phyloP scores from a whole-genome alignment of 2,888 invertebrate species.

The Netelia inedita region DNA sequence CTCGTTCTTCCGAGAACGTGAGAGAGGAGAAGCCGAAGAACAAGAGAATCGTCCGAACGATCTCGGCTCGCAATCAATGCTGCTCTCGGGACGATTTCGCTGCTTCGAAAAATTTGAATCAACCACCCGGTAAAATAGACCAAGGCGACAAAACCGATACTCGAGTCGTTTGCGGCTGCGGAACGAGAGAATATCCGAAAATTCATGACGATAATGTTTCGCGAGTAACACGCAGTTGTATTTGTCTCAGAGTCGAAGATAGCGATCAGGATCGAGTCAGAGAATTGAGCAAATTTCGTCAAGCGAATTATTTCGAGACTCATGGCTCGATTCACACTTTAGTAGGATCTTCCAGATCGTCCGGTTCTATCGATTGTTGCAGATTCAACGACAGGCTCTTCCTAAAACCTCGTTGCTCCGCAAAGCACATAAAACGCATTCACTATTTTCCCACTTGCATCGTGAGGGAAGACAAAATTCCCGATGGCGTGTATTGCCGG shows the following conservation, averaged over 20 bases:
- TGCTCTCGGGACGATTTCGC: constrained; percentile 8
- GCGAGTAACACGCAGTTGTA: constrained; percentile 38
- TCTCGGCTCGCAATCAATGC: constrained; percentile 58
- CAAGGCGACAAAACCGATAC: background rate
- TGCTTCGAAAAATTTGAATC: background rate
- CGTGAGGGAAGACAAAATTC: constrained; percentile 75
- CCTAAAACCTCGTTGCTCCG: constrained; percentile 77
- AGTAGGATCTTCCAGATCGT: constrained; percentile 69
- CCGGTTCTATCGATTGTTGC: constrained; percentile 86
- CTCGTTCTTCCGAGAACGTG: background rate
- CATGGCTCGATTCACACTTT: constrained; percentile 85
- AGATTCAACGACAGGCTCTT: constrained; percentile 87
- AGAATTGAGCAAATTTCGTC: constrained; percentile 85
- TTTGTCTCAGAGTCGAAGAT: background rate
- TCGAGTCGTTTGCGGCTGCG: constrained; percentile 20
- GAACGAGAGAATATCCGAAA: constrained; percentile 9
- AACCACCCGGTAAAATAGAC: background rate
- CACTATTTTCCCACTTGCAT: constrained; percentile 81
- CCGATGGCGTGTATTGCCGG: constrained; percentile 14
- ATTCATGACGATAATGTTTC: background rate
- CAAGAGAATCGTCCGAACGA: constrained; percentile 54
- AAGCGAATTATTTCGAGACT: constrained; percentile 88
- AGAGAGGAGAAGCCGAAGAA: background rate
- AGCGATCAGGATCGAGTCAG: constrained; percentile 61
- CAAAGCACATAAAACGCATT: constrained; percentile 76